A percentile compares a stretch with the other conserved stretches of the same genome.
These are phyloP conservation scores for Ectemnius cavifrons DNA, from an alignment of 2,888 invertebrate genomes.

Conservation along the genomic window DNA sequence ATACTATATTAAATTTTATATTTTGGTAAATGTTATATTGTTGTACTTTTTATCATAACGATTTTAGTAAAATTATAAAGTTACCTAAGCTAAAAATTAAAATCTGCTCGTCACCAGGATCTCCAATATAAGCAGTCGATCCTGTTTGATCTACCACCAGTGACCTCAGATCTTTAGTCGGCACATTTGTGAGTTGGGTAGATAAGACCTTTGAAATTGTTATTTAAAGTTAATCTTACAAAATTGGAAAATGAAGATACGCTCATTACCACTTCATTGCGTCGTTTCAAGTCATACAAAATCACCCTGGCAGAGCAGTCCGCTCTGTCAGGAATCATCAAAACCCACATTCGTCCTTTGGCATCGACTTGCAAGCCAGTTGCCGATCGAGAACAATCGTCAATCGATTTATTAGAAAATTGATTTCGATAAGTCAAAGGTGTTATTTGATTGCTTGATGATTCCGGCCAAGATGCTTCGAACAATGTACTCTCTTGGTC, in stretches of 20 bases:
- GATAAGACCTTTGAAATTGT: conserved; percentile 20
- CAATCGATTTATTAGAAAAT: neutral
- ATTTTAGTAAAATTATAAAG: neutral
- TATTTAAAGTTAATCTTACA: too few relatives aligned
- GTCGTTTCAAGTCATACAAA: conserved; percentile 74
- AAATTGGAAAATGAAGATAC: neutral
- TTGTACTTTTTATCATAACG: too few relatives aligned
- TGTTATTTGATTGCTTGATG: conserved; percentile 9
- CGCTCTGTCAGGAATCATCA: conserved; percentile 74
- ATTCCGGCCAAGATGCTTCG: conserved; percentile 42
- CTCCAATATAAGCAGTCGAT: conserved; percentile 75
- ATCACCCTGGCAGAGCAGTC: conserved; percentile 76
- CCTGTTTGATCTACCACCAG: conserved; percentile 72
- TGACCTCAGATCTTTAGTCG: conserved; percentile 64
- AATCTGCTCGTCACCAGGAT: conserved; percentile 68
- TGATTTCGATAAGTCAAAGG: neutral
- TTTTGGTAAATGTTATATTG: too few relatives aligned
- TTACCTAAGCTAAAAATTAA: conserved; percentile 61
- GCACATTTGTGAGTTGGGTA: conserved; percentile 56
- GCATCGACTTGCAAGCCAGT: conserved; percentile 75
- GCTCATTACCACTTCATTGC: conserved; percentile 50
- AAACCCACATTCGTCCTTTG: conserved; percentile 77
- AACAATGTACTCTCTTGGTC: conserved; percentile 17
- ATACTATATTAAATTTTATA: too few relatives aligned
- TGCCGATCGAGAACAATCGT: conserved; percentile 67